Conservation (phyloP, 1,140 invertebrate genomes). For the Apis mellifera region DNA sequence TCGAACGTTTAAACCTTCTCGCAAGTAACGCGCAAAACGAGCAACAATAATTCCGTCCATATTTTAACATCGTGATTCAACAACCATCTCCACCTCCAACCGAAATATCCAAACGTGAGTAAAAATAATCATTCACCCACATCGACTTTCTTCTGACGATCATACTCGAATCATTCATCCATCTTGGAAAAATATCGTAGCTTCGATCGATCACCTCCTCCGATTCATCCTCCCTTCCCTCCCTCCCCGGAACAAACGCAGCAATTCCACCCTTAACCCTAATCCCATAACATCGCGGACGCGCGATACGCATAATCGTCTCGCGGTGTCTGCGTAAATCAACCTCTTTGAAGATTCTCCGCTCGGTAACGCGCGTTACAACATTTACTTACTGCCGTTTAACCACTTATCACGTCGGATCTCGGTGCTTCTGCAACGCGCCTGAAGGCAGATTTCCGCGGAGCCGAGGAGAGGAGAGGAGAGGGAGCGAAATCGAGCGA, state of each 20-base stretch:
- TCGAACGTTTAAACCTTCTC: too few species aligned
- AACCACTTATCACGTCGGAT: conserved; percentile 70
- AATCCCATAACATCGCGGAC: conserved; percentile 54
- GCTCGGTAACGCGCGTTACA: conserved; percentile 49
- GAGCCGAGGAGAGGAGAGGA: not conserved
- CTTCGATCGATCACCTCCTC: not conserved
- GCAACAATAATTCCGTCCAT: too few species aligned
- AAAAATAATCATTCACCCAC: too few species aligned
- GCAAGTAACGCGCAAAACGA: too few species aligned
- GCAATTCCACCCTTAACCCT: conserved; percentile 43
- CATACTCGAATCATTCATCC: too few species aligned
- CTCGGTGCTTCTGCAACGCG: conserved; percentile 54
- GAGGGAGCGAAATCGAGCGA: conserved; percentile 28
- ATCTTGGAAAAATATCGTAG: not conserved
- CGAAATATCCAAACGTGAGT: too few species aligned
- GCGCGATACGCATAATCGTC: conserved; percentile 51
- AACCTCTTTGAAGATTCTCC: conserved; percentile 42
- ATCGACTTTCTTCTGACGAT: too few species aligned
- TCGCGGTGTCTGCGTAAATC: conserved; percentile 40
- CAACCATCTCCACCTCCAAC: too few species aligned
- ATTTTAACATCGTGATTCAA: too few species aligned
- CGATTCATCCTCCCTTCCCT: not conserved
- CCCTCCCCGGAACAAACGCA: not conserved
- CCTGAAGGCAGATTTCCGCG: conserved; percentile 63
- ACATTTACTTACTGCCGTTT: conserved; percentile 69